A percentile compares a stretch with the other conserved stretches of the same genome.
Evolutionary conservation across 2,888 invertebrate genomes (phyloP).

Genomic region (Euphydryas editha): DNA sequence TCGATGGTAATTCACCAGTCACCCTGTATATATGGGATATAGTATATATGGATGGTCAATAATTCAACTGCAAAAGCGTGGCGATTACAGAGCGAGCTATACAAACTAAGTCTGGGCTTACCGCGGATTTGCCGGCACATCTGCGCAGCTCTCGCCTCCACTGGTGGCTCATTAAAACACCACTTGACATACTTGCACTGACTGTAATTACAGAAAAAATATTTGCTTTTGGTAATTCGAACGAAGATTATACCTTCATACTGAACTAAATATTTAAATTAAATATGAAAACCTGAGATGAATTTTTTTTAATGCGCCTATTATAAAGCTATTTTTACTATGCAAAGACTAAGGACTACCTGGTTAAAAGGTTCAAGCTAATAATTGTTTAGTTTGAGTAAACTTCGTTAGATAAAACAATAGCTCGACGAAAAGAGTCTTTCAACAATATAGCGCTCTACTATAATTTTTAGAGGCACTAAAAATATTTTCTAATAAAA

Average conservation of each 20-base stretch:
- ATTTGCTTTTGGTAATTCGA: slow-evolving; percentile 22
- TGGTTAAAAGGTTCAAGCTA: too few relatives aligned
- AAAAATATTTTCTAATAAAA: too few relatives aligned
- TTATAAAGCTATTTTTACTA: background rate
- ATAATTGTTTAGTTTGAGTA: too few relatives aligned
- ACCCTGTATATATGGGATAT: slow-evolving; percentile 11
- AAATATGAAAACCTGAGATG: background rate
- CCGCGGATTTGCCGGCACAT: slow-evolving; percentile 62
- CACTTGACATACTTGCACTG: slow-evolving; percentile 41
- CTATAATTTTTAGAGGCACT: too few relatives aligned
- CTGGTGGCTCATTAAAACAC: slow-evolving; percentile 54
- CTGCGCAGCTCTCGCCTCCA: slow-evolving; percentile 41
- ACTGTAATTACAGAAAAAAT: slow-evolving; percentile 35
- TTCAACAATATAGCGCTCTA: too few relatives aligned
- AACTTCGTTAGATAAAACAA: too few relatives aligned
- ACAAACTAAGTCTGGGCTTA: slow-evolving; percentile 73
- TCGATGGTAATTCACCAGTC: too few relatives aligned
- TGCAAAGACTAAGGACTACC: too few relatives aligned
- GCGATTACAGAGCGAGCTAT: slow-evolving; percentile 60
- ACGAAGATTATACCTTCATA: slow-evolving; percentile 14
- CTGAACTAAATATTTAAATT: background rate
- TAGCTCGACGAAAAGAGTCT: too few relatives aligned
- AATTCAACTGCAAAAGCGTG: slow-evolving; percentile 61
- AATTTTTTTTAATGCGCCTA: background rate
- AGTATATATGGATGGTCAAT: slow-evolving; percentile 51